These are phyloP conservation scores for Gopherus evgoodei DNA, from an alignment of 2,113 vertebrate genomes.

Conservation along the genomic window DNA sequence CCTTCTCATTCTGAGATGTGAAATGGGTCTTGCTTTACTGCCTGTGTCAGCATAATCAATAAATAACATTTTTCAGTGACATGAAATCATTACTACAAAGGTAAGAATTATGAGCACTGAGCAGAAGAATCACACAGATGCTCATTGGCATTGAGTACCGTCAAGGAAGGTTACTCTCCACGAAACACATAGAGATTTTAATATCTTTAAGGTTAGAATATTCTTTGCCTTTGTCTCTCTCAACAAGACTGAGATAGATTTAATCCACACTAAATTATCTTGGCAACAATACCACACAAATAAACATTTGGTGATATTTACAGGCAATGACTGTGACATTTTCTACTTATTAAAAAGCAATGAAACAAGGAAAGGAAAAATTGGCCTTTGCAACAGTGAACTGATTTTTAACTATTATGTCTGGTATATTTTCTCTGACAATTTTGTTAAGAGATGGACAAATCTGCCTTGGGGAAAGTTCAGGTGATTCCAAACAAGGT, in stretches of 20 bases:
- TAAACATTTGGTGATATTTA: slow-evolving; percentile 65
- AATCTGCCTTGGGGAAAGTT: neutral
- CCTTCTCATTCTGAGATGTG: neutral
- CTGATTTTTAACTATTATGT: neutral
- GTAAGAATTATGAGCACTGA: neutral
- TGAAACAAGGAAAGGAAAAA: slow-evolving; percentile 50
- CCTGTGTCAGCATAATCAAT: neutral
- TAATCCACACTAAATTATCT: slow-evolving; percentile 22
- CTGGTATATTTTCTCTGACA: slow-evolving; percentile 25
- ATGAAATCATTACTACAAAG: neutral
- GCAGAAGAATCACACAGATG: neutral
- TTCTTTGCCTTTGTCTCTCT: neutral
- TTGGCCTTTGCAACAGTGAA: slow-evolving; percentile 31
- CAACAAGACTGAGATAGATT: neutral
- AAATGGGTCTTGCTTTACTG: neutral
- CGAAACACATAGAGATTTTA: neutral
- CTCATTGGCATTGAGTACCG: neutral
- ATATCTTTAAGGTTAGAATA: neutral
- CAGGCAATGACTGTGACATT: slow-evolving; percentile 59
- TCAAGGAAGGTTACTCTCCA: neutral
- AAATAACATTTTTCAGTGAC: neutral
- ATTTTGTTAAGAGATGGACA: slow-evolving; percentile 19
- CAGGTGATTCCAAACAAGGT: neutral
- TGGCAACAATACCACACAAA: slow-evolving; percentile 22
- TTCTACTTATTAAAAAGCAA: slow-evolving; percentile 65